Percentiles rank a stretch among this genome's conserved stretches.
Evolutionary conservation across 1,140 invertebrate species (phyloP).

Genomic region (Acyrthosiphon pisum): DNA sequence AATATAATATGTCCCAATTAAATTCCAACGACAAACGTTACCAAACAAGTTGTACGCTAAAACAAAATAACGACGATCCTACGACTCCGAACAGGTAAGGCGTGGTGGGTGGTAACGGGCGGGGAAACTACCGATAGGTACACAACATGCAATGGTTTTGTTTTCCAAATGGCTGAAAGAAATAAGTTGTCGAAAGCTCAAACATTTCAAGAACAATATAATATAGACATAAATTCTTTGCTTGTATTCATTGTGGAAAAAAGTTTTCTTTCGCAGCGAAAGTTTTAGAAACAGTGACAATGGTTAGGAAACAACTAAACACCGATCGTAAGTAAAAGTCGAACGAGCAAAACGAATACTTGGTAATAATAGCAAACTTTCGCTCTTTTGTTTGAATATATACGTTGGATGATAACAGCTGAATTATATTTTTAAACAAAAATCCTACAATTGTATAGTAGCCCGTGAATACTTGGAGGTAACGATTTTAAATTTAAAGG

Average conservation of each 20-base stretch:
- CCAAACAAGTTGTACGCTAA: background rate
- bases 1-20: background rate
- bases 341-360: conserved; percentile 39
- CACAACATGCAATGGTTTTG: background rate
- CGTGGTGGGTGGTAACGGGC: background rate
- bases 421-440: conserved; percentile 48
- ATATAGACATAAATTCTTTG: conserved; percentile 43
- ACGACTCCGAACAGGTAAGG: background rate
- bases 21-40: background rate
- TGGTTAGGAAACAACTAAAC: conserved; percentile 42
- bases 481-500: background rate
- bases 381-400: conserved; percentile 43
- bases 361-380: conserved; percentile 47
- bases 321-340: conserved; percentile 46
- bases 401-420: conserved; percentile 11
- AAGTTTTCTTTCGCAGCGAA: conserved; percentile 42
- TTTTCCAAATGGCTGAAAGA: background rate
- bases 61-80: background rate
- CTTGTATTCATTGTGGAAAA: conserved; percentile 47
- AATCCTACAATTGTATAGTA: background rate
- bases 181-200: conserved; percentile 41
- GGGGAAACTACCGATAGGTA: background rate
- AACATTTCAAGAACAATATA: conserved; percentile 55
- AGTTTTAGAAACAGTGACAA: conserved; percentile 50
- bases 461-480: background rate